Conservation (phyloP, 2,113 vertebrate species). For the Gymnorhina tibicen region DNA sequence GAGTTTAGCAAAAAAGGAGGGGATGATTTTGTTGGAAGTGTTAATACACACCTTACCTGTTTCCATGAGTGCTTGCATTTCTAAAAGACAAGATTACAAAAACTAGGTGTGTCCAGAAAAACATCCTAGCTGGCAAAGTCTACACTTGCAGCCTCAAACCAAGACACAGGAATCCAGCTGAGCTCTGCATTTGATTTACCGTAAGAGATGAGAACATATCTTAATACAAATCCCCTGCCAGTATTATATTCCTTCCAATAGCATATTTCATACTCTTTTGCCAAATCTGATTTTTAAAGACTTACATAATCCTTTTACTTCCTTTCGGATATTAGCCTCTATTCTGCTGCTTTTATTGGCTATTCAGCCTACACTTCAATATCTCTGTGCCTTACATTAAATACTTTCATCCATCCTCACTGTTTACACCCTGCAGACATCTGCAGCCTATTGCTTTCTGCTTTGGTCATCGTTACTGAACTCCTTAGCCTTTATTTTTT, state of each 20-base stretch:
- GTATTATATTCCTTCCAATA: background rate
- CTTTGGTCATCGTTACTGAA: background rate
- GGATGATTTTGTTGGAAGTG: background rate
- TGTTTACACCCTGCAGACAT: background rate
- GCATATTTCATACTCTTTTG: background rate
- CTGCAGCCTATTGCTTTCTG: background rate
- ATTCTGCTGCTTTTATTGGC: background rate
- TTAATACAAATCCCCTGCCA: background rate
- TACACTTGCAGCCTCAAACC: background rate
- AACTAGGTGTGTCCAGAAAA: background rate
- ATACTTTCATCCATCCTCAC: background rate
- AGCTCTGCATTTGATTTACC: background rate
- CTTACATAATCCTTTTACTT: background rate
- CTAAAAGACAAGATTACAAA: background rate
- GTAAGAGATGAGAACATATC: background rate
- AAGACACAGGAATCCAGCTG: background rate
- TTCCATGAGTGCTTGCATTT: background rate
- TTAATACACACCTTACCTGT: background rate
- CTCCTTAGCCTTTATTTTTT: background rate
- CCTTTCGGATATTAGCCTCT: background rate
- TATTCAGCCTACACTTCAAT: background rate
- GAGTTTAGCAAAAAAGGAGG: background rate
- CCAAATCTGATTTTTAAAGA: background rate
- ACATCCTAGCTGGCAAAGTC: background rate
- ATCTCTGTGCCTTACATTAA: background rate